phyloP scores from a whole-genome alignment of 2,113 vertebrate species.

The Vulpes ferrilata region DNA sequence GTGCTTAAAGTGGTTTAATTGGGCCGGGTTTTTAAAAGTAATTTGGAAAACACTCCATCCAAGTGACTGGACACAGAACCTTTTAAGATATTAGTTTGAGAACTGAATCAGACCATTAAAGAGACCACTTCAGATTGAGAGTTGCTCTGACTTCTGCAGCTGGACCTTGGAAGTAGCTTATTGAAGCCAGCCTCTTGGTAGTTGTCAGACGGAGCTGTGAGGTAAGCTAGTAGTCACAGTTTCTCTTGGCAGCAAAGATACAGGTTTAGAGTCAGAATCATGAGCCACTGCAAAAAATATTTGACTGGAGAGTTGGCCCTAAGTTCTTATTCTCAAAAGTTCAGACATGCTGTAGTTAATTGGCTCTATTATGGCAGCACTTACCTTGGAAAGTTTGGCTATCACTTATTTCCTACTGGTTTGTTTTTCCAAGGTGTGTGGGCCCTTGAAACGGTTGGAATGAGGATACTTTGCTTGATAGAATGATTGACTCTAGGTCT shows the following conservation, averaged over 20 bases:
- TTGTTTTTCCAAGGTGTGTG: conserved; percentile 64
- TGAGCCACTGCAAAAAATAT: conserved; percentile 51
- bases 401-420: background rate
- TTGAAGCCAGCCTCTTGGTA: conserved; percentile 30
- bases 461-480: conserved; percentile 22
- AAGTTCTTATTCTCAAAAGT: background rate
- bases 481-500: conserved; percentile 41
- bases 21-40: background rate
- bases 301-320: background rate
- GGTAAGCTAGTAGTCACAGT: conserved; percentile 24
- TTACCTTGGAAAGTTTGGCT: conserved; percentile 57
- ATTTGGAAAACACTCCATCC: background rate
- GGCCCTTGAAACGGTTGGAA: conserved; percentile 37
- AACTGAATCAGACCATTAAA: background rate
- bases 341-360: conserved; percentile 35
- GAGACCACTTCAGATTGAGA: background rate
- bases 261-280: conserved; percentile 44
- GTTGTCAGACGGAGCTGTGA: background rate
- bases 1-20: conserved; percentile 27
- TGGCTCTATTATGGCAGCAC: conserved; percentile 9
- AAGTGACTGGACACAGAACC: background rate
- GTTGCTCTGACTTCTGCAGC: background rate
- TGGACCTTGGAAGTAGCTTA: background rate
- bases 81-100: background rate
- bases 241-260: conserved; percentile 49